Evolutionary conservation across 1,140 invertebrate species (phyloP).

Genomic region (Wiebesia pumilae): DNA sequence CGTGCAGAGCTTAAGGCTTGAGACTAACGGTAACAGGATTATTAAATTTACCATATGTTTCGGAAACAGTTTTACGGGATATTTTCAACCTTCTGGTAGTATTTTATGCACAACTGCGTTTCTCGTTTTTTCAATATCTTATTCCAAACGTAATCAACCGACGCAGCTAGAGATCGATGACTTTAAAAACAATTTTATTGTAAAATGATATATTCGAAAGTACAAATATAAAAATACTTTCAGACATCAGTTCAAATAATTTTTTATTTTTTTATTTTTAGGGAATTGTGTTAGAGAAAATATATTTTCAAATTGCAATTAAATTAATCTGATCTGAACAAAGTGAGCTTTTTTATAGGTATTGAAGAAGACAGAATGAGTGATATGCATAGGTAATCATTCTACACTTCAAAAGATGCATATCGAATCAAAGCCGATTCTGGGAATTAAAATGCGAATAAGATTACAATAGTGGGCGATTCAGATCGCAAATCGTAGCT

Average conservation of each 20-base stretch:
- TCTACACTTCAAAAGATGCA: too few relatives aligned
- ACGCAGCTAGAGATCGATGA: neutral
- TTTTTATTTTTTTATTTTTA: too few relatives aligned
- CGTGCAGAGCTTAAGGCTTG: neutral
- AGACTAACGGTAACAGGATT: neutral
- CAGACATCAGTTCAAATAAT: too few relatives aligned
- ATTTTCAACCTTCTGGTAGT: neutral
- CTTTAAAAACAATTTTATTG: neutral
- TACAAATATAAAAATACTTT: too few relatives aligned
- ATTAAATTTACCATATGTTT: constrained; percentile 3
- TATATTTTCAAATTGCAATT: too few relatives aligned
- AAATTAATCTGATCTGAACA: too few relatives aligned
- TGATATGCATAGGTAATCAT: too few relatives aligned
- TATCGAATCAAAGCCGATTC: neutral
- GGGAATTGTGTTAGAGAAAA: too few relatives aligned
- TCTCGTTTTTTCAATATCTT: neutral
- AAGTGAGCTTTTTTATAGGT: too few relatives aligned
- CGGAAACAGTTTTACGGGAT: neutral
- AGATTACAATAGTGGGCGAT: neutral
- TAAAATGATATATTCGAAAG: too few relatives aligned
- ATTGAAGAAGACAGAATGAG: too few relatives aligned
- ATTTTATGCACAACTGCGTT: neutral
- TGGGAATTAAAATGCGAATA: neutral
- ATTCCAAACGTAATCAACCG: neutral
- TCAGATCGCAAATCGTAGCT: neutral